These are phyloP conservation scores for Zaprionus taronus DNA, from an alignment of 1,140 invertebrate genomes.

Conservation along the genomic window DNA sequence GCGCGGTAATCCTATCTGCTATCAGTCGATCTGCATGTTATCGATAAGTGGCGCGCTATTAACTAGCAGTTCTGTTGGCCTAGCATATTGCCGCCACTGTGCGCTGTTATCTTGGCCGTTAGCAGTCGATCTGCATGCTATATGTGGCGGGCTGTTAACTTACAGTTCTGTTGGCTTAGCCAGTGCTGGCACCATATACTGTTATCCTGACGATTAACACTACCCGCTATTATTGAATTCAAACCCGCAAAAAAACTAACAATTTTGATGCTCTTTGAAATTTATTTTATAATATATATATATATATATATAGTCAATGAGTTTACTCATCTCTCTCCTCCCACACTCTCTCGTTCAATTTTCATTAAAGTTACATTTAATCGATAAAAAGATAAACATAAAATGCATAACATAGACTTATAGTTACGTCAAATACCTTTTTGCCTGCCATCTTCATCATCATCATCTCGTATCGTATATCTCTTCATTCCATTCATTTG, in stretches of 20 bases:
- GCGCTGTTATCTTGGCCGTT: not conserved
- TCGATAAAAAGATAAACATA: slow-evolving; percentile 46
- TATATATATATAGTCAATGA: slow-evolving; percentile 32
- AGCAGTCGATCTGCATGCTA: not conserved
- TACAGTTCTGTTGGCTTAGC: not conserved
- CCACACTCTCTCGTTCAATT: slow-evolving; percentile 6
- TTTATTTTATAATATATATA: slow-evolving; percentile 38
- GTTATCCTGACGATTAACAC: not conserved
- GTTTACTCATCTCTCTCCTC: slow-evolving; percentile 34
- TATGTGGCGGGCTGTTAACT: not conserved
- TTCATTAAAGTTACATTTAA: slow-evolving; percentile 38
- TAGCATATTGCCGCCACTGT: not conserved
- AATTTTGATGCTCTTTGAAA: slow-evolving; percentile 30
- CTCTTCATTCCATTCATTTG: slow-evolving; percentile 7
- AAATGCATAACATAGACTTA: slow-evolving; percentile 57
- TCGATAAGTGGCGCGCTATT: not conserved
- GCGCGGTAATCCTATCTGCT: not conserved
- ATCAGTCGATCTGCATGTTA: not conserved
- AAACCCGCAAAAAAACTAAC: not conserved
- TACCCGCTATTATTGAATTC: not conserved
- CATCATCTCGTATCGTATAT: too few species aligned
- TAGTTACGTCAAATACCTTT: slow-evolving; percentile 46
- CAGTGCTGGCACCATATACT: not conserved
- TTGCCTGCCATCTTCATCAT: slow-evolving; percentile 12
- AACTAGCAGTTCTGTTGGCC: not conserved